Conservation (phyloP, 2,797 vertebrate genomes). For the Typhlichthys subterraneus region DNA sequence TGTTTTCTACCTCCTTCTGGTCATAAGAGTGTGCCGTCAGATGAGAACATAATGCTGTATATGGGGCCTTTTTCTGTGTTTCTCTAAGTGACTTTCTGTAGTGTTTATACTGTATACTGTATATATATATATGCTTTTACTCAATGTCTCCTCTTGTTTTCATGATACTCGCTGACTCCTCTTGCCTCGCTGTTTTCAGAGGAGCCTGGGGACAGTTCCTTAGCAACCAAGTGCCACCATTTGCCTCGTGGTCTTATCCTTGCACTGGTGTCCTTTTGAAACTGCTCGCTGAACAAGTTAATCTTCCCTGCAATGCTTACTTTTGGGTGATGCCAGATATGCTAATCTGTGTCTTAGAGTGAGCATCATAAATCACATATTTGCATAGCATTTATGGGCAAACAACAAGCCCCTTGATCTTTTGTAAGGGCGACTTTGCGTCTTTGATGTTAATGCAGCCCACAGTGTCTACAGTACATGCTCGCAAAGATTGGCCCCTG, state of each 20-base stretch:
- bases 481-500: conserved; percentile 24
- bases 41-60: too few species aligned
- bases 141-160: background rate
- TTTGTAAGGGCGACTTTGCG: conserved; percentile 29
- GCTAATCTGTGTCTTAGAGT: conserved; percentile 56
- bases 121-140: conserved; percentile 5
- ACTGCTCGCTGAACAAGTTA: conserved; percentile 50
- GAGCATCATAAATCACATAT: conserved; percentile 46
- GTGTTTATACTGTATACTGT: too few species aligned
- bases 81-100: too few species aligned
- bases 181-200: conserved; percentile 32
- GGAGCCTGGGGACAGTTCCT: conserved; percentile 61
- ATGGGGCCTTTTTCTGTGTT: too few species aligned
- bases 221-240: conserved; percentile 68
- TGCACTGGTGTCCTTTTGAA: conserved; percentile 44
- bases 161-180: background rate
- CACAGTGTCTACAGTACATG: conserved; percentile 16
- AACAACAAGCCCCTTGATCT: conserved; percentile 27
- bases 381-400: conserved; percentile 50
- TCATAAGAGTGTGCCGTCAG: too few species aligned
- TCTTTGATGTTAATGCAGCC: conserved; percentile 50
- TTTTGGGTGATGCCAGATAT: conserved; percentile 42
- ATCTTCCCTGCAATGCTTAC: conserved; percentile 53
- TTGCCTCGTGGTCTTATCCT: conserved; percentile 47
- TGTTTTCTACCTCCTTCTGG: too few species aligned